Evolutionary conservation across 2,888 invertebrate genomes (phyloP), one percentile per base, ranked within the genome.

Genomic region (Noctuana brunneofusca): DNA sequence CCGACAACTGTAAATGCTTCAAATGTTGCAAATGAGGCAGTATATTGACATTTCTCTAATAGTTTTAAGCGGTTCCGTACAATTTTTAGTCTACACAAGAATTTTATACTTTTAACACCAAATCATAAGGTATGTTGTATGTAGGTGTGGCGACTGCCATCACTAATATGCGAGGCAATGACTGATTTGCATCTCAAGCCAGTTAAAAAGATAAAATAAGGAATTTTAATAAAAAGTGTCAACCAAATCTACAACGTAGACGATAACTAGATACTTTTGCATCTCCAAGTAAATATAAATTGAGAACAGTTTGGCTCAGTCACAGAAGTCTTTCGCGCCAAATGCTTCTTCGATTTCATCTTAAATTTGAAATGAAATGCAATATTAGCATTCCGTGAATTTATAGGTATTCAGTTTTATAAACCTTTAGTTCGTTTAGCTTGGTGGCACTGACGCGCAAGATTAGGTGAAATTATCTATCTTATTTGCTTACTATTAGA

Each of bases 1-100:
- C n/a, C n/a, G n/a, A n/a, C n/a, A n/a, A n/a, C 69, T 70, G 69
- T 71, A 65, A 68, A 68, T 55, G 50, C n/a, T 35, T 18, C n/a
- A 49, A 58, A 58, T 58, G 35, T 38, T 58, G 38, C 49, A 62
- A 57, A 50, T 58, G 38, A 64, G 38, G 12, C 22, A 14, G 43
- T 22, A 12, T 58, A 32, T 48, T 48, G 57, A 16, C 57, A 49
- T 11, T 38, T 18, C 20, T 35, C n/a, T 12, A 9, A 48, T n/a
- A 4, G 22, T 48, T 48, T 48, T 48, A n/a, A n/a, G 22, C 16
- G 18, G 16, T 43, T 9, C 43, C 16, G 16, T 16, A 41, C 3
- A 24, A 24, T n/a, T 27, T 27, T 27, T 9, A 0, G 32, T 32
- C 32, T 8, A 9, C 12, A 12, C 9, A 8, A 11, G 32, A 11